Base-by-base conservation (phyloP, 2,797 vertebrate species). In the Stomatorhinus walkeri region DNA sequence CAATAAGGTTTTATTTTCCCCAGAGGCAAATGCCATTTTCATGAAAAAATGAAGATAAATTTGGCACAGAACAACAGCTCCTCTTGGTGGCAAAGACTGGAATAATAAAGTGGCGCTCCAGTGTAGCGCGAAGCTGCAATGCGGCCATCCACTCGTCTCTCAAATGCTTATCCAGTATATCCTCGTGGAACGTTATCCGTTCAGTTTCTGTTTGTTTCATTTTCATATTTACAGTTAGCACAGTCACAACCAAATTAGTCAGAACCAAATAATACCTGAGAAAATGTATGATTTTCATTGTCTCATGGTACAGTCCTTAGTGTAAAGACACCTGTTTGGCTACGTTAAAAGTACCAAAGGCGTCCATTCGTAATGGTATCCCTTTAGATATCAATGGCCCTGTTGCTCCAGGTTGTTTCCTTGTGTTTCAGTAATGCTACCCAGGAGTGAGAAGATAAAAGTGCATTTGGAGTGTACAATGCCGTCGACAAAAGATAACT, bases 381-480 rank as follows among this genome's bases (percentile, higher is more conserved):
- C 84, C 43, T 36, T 16, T 85, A 52, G 19, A 22, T 52, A 51
- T 54, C 84, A 36, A 22, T 54, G 51, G 84, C 84, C 19, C 22
- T 24, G 51, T 24, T 36, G 22, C 84, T 86, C 22, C 12, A 36
- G 28, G 51, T 8, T 54, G 46, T 24, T 28, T 54, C 51, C 49
- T 86, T 52, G 61, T 68, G 61, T 68, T 49, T 86, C 84, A 86
- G 84, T 86, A 86, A 86, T 86, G 51, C 12, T 54, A 36, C 24
- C 83, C 48, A 85, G 83, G 6, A 81, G 36, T 40, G 76, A 46
- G 14, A 16, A 46, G 12, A 46, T 43, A 81, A 7, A 81, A 46
- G 76, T 81, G 19, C 14, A 81, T 81, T 81, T n/a, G 76, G 36
- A 43, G 40, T 81, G 76, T 81, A 81, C 36, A 40, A 40, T 40